These are phyloP conservation scores for Podarcis cretensis DNA, from an alignment of 2,113 vertebrate genomes.

Conservation along the genomic window DNA sequence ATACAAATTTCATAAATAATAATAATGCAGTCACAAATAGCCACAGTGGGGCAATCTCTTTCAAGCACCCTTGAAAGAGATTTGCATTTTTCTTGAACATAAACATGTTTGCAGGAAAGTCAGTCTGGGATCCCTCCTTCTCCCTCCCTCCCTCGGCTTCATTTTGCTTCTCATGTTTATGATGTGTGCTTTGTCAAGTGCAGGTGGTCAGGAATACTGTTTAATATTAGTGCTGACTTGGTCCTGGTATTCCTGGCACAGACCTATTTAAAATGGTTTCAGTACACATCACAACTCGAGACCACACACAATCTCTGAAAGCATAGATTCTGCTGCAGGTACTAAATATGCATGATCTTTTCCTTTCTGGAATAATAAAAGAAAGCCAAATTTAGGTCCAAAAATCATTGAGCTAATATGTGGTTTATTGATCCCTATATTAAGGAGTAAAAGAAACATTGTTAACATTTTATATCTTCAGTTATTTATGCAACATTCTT, in stretches of 20 bases:
- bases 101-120: not conserved
- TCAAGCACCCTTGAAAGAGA: not conserved
- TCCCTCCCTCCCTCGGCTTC: not conserved
- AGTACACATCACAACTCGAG: constrained; percentile 49
- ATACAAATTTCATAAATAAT: no score
- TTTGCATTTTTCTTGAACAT: not conserved
- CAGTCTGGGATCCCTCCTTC: no score
- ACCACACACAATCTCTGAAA: constrained; percentile 62
- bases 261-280: not conserved
- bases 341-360: constrained; percentile 45
- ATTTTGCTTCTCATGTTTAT: not conserved
- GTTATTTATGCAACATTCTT: constrained; percentile 34
- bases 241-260: constrained; percentile 54
- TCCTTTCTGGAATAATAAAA: constrained; percentile 32
- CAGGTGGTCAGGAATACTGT: not conserved
- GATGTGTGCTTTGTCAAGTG: not conserved
- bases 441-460: constrained; percentile 17
- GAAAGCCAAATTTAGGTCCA: constrained; percentile 40
- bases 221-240: constrained; percentile 6
- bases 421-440: constrained; percentile 5
- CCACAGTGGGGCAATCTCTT: not conserved
- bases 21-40: not conserved
- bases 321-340: constrained; percentile 26
- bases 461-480: constrained; percentile 30
- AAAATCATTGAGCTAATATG: constrained; percentile 14